These are phyloP conservation scores for Pherbina coryleti DNA, from an alignment of 2,888 invertebrate species.

Conservation along the genomic window DNA sequence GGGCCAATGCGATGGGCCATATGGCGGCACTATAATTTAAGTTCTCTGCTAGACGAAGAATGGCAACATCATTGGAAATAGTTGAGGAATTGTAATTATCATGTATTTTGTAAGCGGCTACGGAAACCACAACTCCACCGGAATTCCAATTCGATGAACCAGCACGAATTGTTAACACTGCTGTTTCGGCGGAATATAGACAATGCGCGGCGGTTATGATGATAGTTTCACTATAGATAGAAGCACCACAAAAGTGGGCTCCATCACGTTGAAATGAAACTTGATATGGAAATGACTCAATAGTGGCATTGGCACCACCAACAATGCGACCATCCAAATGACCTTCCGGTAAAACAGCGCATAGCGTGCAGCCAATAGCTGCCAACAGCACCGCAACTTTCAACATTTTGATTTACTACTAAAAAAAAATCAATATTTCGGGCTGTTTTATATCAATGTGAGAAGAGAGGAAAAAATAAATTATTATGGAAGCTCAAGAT, in stretches of 20 bases:
- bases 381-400: conserved; percentile 30
- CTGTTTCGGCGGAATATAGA: conserved; percentile 54
- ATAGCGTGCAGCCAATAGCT: conserved; percentile 21
- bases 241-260: conserved; percentile 73
- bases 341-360: conserved; percentile 39
- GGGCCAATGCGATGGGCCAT: conserved; percentile 68
- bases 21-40: conserved; percentile 68
- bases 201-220: conserved; percentile 75
- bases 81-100: conserved; percentile 72
- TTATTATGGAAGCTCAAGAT: too few species aligned
- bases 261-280: conserved; percentile 62
- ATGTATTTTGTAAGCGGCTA: conserved; percentile 62
- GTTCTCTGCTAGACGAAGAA: conserved; percentile 70
- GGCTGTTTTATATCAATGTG: neutral
- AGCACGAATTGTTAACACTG: conserved; percentile 68
- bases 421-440: neutral
- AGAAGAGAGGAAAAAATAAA: neutral
- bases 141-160: conserved; percentile 70
- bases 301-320: conserved; percentile 57
- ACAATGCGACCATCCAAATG: conserved; percentile 62
- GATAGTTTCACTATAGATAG: conserved; percentile 68
- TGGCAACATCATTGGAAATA: conserved; percentile 73
- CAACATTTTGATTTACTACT: conserved; percentile 38
- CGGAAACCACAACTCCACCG: conserved; percentile 54
- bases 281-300: conserved; percentile 58